Evolutionary conservation across 2,797 vertebrate genomes (phyloP).

Genomic region (Sebastes flavidus): DNA sequence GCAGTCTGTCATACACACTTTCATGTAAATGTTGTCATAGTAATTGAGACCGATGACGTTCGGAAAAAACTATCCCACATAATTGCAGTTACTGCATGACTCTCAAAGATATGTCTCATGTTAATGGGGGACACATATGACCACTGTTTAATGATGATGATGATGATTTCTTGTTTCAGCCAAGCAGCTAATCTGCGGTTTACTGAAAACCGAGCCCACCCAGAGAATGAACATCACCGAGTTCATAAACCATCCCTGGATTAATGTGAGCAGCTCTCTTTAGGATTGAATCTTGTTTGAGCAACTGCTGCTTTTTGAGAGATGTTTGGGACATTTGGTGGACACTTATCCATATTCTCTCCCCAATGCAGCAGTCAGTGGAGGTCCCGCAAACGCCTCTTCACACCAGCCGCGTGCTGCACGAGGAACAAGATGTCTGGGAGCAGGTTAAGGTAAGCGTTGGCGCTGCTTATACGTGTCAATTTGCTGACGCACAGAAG

Average conservation of each 20-base stretch:
- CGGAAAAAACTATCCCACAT: not conserved
- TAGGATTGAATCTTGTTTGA: not conserved
- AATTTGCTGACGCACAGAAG: not conserved
- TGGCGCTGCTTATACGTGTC: not conserved
- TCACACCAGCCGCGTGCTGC: conserved; percentile 91
- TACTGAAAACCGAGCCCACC: conserved; percentile 92
- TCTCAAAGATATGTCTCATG: conserved; percentile 84
- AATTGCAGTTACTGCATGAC: conserved; percentile 71
- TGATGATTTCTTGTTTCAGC: conserved; percentile 70
- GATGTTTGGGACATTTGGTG: not conserved
- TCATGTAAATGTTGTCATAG: not conserved
- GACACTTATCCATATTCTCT: not conserved
- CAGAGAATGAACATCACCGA: conserved; percentile 92
- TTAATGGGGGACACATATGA: conserved; percentile 81
- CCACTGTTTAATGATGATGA: not conserved
- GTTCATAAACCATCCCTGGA: conserved; percentile 94
- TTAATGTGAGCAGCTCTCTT: conserved; percentile 82
- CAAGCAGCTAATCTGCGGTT: conserved; percentile 90
- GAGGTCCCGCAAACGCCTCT: conserved; percentile 90
- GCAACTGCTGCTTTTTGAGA: not conserved
- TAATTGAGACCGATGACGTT: not conserved
- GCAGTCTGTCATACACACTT: not conserved
- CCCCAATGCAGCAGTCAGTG: conserved; percentile 84
- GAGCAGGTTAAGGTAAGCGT: conserved; percentile 90
- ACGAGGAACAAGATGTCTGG: conserved; percentile 91